Percentiles rank a stretch among this genome's conserved stretches.
Conservation (phyloP, 2,113 vertebrate genomes). For the Tupaia chinensis region DNA sequence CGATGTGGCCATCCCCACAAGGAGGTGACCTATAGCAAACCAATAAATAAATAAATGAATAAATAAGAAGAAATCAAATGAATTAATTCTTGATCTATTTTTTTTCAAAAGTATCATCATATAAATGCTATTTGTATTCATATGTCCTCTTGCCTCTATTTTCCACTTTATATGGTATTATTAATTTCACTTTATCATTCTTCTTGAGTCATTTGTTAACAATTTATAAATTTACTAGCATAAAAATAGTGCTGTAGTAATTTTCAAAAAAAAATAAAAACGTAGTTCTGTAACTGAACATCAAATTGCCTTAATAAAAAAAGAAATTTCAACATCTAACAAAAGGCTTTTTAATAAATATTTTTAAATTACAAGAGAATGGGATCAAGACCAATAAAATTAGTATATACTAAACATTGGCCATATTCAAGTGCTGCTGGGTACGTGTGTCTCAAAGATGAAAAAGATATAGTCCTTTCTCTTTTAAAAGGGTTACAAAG, state of each 20-base stretch:
- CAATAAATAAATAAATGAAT: no score
- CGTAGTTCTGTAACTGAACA: slow-evolving; percentile 25
- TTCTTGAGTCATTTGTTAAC: slow-evolving; percentile 45
- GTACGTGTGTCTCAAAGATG: neutral
- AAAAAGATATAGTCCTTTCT: neutral
- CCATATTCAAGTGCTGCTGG: neutral
- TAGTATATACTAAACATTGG: neutral
- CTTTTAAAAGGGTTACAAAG: neutral
- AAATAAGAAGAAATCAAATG: neutral
- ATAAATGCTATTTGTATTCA: slow-evolving; percentile 21
- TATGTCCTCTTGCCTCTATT: slow-evolving; percentile 53
- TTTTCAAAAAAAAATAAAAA: neutral
- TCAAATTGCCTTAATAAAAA: neutral
- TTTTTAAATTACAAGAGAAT: neutral
- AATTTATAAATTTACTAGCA: slow-evolving; percentile 35
- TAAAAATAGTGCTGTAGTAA: slow-evolving; percentile 31
- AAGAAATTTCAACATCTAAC: neutral
- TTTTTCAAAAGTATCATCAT: neutral
- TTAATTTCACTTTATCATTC: slow-evolving; percentile 27
- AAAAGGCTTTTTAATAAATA: neutral
- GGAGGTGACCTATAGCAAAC: no score
- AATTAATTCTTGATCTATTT: neutral
- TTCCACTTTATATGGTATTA: slow-evolving; percentile 5
- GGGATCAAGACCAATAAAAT: neutral
- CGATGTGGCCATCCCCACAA: no score